A percentile compares a stretch with the other conserved stretches of the same genome.
Evolutionary conservation across 2,113 vertebrate genomes (phyloP).

Genomic region (Scomber japonicus): DNA sequence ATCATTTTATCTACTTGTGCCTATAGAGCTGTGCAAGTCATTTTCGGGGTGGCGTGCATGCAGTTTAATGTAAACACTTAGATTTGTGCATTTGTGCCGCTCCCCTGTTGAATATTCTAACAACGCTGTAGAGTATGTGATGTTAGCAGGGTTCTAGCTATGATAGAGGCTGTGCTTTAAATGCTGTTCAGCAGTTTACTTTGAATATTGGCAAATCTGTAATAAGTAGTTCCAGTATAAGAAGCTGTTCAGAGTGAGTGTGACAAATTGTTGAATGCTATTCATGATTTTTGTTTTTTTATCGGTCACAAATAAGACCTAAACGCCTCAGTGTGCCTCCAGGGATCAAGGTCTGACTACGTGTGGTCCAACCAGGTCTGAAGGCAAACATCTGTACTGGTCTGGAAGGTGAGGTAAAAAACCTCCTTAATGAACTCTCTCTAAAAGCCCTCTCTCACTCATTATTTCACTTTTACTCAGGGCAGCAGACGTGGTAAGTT

Average conservation of each 20-base stretch:
- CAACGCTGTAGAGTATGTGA: not conserved
- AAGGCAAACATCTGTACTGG: too few species aligned
- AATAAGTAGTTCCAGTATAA: not conserved
- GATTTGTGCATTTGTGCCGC: constrained; percentile 28
- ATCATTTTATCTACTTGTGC: constrained; percentile 62
- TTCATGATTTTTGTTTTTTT: constrained; percentile 7
- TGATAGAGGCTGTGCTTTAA: constrained; percentile 10
- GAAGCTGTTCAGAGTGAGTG: not conserved
- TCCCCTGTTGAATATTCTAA: constrained; percentile 26
- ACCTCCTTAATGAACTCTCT: not conserved
- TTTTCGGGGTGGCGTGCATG: constrained; percentile 25
- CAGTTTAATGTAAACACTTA: constrained; percentile 57
- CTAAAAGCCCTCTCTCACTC: too few species aligned
- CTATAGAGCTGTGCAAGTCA: constrained; percentile 6
- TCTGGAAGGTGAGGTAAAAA: not conserved
- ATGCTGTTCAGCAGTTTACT: constrained; percentile 13
- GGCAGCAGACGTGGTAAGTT: too few species aligned
- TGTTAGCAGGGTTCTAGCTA: not conserved
- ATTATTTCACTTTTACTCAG: too few species aligned
- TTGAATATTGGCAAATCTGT: not conserved
- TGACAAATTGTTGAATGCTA: constrained; percentile 25
- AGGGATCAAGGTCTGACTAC: not conserved
- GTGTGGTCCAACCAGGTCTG: not conserved
- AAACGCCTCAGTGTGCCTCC: not conserved
- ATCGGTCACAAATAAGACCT: not conserved